These are phyloP conservation scores for Eupsittula cactorum DNA, from an alignment of 2,113 vertebrate genomes.

Conservation along the genomic window DNA sequence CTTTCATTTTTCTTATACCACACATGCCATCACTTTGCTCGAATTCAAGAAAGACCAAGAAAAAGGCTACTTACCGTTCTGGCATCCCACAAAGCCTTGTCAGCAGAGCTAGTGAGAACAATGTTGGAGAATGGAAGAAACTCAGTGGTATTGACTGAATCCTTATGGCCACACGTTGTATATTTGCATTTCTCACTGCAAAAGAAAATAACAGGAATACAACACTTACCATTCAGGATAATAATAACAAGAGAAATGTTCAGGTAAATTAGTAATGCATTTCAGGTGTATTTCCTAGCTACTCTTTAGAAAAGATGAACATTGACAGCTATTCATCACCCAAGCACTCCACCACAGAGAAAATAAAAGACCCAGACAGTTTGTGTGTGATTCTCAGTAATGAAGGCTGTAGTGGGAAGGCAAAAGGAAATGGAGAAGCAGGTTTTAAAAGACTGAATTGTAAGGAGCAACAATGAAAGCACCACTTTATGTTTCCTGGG, in stretches of 20 bases:
- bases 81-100: slow-evolving; percentile 77
- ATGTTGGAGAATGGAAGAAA: slow-evolving; percentile 80
- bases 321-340: not conserved
- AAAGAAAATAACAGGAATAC: not conserved
- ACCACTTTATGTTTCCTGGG: not conserved
- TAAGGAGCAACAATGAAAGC: not conserved
- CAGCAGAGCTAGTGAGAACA: slow-evolving; percentile 73
- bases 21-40: not conserved
- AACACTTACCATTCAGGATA: not conserved
- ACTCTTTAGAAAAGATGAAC: not conserved
- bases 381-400: not conserved
- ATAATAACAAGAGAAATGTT: not conserved
- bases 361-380: rapidly evolving
- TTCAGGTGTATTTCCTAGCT: not conserved
- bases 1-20: not conserved
- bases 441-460: not conserved
- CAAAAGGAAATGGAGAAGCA: not conserved
- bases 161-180: slow-evolving; percentile 75
- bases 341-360: not conserved
- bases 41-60: not conserved
- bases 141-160: slow-evolving; percentile 79
- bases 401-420: not conserved
- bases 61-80: slow-evolving; percentile 49
- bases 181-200: slow-evolving; percentile 79
- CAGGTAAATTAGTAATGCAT: not conserved